Percentiles rank a stretch among this genome's conserved stretches.
These are phyloP conservation scores for Ia io DNA, from an alignment of 2,113 vertebrate species.

Conservation along the genomic window DNA sequence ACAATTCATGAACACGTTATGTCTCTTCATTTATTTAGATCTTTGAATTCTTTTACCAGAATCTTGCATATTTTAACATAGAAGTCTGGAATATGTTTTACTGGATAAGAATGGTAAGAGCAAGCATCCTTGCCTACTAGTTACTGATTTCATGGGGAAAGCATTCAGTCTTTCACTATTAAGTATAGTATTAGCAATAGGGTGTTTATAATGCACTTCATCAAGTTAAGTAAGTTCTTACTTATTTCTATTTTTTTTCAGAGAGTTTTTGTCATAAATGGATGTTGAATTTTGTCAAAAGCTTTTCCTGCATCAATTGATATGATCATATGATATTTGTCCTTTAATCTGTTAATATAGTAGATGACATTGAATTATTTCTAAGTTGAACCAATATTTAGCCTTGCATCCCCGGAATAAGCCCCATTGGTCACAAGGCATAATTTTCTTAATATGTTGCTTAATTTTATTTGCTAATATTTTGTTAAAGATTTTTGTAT, in stretches of 20 bases:
- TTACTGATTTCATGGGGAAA: not conserved
- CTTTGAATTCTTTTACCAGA: not conserved
- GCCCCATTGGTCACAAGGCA: not conserved
- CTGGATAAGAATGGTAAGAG: not conserved
- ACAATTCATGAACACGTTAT: not conserved
- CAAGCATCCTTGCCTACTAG: not conserved
- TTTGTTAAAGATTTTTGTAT: not conserved
- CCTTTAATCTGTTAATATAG: not conserved
- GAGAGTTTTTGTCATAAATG: not conserved
- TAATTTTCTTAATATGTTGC: not conserved
- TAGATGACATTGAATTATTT: not conserved
- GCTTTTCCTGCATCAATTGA: not conserved
- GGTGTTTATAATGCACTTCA: not conserved
- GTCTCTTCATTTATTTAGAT: not conserved
- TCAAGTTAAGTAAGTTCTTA: not conserved
- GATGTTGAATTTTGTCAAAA: not conserved
- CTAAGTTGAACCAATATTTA: not conserved
- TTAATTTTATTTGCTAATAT: not conserved
- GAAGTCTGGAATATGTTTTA: not conserved
- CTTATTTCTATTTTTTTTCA: not conserved
- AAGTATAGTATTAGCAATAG: not conserved
- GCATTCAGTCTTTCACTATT: not conserved
- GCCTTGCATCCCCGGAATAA: not conserved
- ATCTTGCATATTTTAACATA: not conserved
- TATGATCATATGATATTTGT: not conserved